phyloP scores from a whole-genome alignment of 2,113 vertebrate genomes.

The Phylloscopus whistleri region DNA sequence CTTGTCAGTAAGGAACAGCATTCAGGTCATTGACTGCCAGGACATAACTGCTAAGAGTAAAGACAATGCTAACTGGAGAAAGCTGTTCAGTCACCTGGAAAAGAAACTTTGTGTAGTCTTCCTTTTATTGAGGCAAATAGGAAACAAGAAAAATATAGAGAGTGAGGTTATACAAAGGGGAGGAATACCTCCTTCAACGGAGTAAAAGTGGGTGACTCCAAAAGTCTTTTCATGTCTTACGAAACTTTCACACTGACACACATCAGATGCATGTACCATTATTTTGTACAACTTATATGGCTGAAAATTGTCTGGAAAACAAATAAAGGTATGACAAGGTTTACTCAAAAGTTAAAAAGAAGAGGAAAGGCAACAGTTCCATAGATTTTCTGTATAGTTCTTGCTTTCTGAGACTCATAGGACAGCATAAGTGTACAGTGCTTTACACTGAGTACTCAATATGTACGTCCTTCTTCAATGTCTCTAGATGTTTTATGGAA shows the following conservation, averaged over 20 bases:
- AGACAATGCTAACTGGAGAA: not conserved
- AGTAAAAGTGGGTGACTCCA: conserved; percentile 68
- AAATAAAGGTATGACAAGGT: not conserved
- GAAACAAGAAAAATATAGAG: not conserved
- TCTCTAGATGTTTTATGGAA: not conserved
- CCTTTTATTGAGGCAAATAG: not conserved
- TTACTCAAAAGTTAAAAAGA: not conserved
- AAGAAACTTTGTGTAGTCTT: not conserved
- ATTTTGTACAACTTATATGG: conserved; percentile 49
- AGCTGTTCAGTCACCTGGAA: not conserved
- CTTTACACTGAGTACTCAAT: not conserved
- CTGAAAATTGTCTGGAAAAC: conserved; percentile 12
- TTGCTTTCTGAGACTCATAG: not conserved
- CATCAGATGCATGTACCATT: not conserved
- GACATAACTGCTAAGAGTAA: not conserved
- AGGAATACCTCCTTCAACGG: conserved; percentile 77
- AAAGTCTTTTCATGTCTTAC: conserved; percentile 71
- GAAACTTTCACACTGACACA: conserved; percentile 66
- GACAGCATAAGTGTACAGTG: not conserved
- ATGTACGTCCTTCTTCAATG: not conserved
- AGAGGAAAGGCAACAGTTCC: not conserved
- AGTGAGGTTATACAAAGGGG: not conserved
- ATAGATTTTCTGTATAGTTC: not conserved
- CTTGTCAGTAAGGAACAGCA: not conserved
- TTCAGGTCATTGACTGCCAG: not conserved